These are phyloP conservation scores for Octopus bimaculoides DNA, from an alignment of 1,140 invertebrate genomes.

Conservation along the genomic window DNA sequence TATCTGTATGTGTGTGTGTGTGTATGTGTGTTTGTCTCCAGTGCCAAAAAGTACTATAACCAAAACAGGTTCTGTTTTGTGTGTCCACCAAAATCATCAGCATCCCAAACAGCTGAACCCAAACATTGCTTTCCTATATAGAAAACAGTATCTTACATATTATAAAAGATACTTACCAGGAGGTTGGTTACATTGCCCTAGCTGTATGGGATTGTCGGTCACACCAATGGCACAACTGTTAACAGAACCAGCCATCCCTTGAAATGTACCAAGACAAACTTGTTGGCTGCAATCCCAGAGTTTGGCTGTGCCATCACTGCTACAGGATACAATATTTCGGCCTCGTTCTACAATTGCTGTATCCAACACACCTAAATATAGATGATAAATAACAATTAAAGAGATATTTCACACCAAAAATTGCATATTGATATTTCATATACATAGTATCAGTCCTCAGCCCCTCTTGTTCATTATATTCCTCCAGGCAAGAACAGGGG, in stretches of 20 bases:
- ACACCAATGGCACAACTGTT: constrained; percentile 58
- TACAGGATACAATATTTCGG: constrained; percentile 71
- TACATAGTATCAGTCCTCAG: too few species aligned
- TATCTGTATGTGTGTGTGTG: too few species aligned
- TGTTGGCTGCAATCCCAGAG: constrained; percentile 72
- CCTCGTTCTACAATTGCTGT: constrained; percentile 70
- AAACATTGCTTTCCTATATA: too few species aligned
- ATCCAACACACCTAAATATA: constrained; percentile 63
- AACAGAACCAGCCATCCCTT: constrained; percentile 57
- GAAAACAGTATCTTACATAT: too few species aligned
- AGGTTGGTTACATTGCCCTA: constrained; percentile 44
- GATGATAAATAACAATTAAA: background rate
- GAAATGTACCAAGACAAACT: constrained; percentile 61
- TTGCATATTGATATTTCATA: background rate
- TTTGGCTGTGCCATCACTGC: constrained; percentile 70
- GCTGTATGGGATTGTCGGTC: constrained; percentile 40
- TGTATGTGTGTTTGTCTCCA: too few species aligned
- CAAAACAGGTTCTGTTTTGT: too few species aligned
- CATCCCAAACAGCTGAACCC: too few species aligned
- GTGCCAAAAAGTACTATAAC: too few species aligned
- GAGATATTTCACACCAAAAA: background rate
- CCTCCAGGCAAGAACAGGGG: too few species aligned
- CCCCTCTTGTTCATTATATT: too few species aligned
- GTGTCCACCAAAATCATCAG: too few species aligned
- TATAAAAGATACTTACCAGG: constrained; percentile 26